phyloP scores from a whole-genome alignment of 2,797 vertebrate species.

The Selene dorsalis region DNA sequence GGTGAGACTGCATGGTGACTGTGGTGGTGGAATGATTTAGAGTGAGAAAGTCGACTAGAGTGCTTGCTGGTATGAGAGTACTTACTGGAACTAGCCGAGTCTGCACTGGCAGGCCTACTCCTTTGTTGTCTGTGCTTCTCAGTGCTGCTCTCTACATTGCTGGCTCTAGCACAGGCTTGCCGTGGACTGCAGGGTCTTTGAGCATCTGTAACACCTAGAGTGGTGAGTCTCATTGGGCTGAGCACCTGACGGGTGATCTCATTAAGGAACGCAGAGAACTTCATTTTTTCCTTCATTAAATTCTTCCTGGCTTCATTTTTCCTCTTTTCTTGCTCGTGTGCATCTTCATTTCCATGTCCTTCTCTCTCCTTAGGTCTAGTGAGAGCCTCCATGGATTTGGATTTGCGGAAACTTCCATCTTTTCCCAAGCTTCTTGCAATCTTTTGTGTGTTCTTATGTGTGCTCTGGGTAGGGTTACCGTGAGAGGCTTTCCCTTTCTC shows the following conservation, averaged over 20 bases:
- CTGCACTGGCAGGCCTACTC: conserved; percentile 63
- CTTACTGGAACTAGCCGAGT: conserved; percentile 72
- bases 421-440: conserved; percentile 11
- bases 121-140: conserved; percentile 51
- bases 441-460: conserved; percentile 57
- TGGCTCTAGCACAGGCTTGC: conserved; percentile 50
- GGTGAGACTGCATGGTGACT: conserved; percentile 36
- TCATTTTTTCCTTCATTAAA: conserved; percentile 84
- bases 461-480: conserved; percentile 40
- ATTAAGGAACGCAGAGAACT: conserved; percentile 88
- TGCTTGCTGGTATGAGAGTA: conserved; percentile 60
- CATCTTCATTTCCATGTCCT: conserved; percentile 57
- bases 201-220: conserved; percentile 84
- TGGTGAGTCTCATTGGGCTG: conserved; percentile 86
- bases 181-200: conserved; percentile 70
- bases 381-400: conserved; percentile 87
- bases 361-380: conserved; percentile 53
- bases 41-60: conserved; percentile 51
- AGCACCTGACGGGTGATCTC: conserved; percentile 90
- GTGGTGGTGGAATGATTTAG: conserved; percentile 53
- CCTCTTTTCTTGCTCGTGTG: conserved; percentile 62
- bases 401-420: conserved; percentile 78
- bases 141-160: conserved; percentile 44
- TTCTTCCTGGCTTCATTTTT: conserved; percentile 75
- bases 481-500: conserved; percentile 47